Evolutionary conservation across 1,140 invertebrate genomes (phyloP), one percentile per base, ranked within the genome.

Genomic region (Lutraria rhynchaena): DNA sequence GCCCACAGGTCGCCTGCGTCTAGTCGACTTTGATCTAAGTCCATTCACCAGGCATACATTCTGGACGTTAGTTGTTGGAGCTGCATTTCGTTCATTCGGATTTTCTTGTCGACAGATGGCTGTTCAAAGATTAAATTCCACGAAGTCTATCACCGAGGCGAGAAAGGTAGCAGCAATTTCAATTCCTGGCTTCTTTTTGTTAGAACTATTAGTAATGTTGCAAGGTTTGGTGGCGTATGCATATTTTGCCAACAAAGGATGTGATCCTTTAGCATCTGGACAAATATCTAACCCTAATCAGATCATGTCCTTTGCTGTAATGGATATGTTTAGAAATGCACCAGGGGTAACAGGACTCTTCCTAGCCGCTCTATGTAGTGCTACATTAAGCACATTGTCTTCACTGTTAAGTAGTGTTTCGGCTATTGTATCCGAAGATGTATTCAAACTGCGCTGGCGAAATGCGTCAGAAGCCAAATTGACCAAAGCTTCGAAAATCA

Each of bases 301-400:
- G 19, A 65, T 77, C 7, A 77, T 77, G 17, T 46, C 74, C 1
- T 65, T 33, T 37, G 44, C 31, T 33, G 44, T 77, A 5, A 22
- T 67, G 3, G 61, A 67, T 9, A 33, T 77, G 60, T 77, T 77
- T 77, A 13, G 35, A 31, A 22, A 35, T 55, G 9, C 37, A 1
- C 74, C 60, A 0, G 74, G 74, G 3, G 19, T 77, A 9, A 22
- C 60, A 13, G 74, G 74, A 1, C 27, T 77, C 5, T 77, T 37
- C 24, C 24, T 77, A 17, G 74, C 60, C 15, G 58, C 74, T 31
- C 33, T 73, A 4, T 24, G 27, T 19, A 29, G 27, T 3, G 69
- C 69, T 11, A 57, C 69, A 3, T 22, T 65, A n/a, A 77, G 74
- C 61, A 77, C 74, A 15, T 33, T 77, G 13, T 77, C 74, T 0